phyloP scores from a whole-genome alignment of 2,797 vertebrate genomes.

The Nyctibius grandis region DNA sequence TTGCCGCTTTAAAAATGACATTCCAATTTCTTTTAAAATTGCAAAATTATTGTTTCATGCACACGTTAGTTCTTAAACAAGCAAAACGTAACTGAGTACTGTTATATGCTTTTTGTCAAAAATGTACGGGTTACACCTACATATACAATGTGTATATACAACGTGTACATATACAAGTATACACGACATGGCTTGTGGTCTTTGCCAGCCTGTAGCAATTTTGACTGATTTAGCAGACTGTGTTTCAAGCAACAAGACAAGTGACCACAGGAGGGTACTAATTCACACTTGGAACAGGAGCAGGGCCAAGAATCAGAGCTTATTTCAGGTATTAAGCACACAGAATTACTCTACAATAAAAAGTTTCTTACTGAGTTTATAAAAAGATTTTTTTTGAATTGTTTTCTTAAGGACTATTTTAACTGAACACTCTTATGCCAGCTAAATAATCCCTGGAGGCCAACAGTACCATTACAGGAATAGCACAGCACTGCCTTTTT shows the following conservation, averaged over 20 bases:
- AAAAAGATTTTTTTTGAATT: background rate
- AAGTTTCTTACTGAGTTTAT: background rate
- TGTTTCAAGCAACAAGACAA: background rate
- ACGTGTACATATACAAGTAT: background rate
- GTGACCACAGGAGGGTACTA: conserved; percentile 16
- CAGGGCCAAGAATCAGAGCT: background rate
- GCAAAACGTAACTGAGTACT: background rate
- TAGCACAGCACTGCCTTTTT: background rate
- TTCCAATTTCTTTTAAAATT: background rate
- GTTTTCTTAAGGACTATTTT: background rate
- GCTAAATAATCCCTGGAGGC: background rate
- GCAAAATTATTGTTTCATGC: background rate
- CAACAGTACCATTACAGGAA: background rate
- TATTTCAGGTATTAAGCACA: background rate
- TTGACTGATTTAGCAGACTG: background rate
- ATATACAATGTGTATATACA: no score
- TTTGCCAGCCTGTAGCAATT: background rate
- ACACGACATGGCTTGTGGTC: background rate
- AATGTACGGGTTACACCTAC: background rate
- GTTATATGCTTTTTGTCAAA: background rate
- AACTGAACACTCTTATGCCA: background rate
- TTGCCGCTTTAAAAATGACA: background rate
- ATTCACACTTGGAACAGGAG: background rate
- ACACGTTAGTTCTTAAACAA: background rate
- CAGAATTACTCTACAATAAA: background rate